phyloP scores from a whole-genome alignment of 2,888 invertebrate species.

The Dendrolimus houi region DNA sequence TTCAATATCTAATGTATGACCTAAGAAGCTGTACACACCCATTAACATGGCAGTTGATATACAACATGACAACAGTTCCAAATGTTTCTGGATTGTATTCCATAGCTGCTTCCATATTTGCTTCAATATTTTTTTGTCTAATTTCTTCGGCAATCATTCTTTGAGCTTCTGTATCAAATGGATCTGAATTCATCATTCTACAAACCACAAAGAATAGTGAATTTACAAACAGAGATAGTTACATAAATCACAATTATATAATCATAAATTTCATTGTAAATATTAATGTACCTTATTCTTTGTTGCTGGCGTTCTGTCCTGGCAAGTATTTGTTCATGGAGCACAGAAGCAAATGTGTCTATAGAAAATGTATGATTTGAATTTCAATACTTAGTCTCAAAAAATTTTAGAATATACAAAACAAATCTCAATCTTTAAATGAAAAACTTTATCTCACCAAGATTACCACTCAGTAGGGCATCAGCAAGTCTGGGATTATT shows the following conservation, averaged over 20 bases:
- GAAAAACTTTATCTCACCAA: constrained; percentile 69
- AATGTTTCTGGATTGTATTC: constrained; percentile 99
- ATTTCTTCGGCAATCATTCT: constrained; percentile 97
- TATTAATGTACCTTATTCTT: constrained; percentile 73
- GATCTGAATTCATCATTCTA: constrained; percentile 94
- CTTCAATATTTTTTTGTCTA: constrained; percentile 95
- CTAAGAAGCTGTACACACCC: constrained; percentile 63
- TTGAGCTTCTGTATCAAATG: constrained; percentile 97
- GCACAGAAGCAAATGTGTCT: constrained; percentile 87
- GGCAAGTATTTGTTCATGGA: constrained; percentile 88
- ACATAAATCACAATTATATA: no score
- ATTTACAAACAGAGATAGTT: no score
- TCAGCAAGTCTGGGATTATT: constrained; percentile 95
- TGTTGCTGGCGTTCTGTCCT: constrained; percentile 89
- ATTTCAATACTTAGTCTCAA: constrained; percentile 1
- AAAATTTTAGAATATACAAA: not conserved
- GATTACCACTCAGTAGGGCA: constrained; percentile 89
- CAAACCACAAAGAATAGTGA: constrained; percentile 1
- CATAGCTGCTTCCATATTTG: constrained; percentile 99
- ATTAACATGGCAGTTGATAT: constrained; percentile 98
- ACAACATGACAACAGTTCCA: constrained; percentile 97
- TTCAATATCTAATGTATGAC: no score
- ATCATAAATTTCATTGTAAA: not conserved
- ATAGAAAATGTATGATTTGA: constrained; percentile 28
- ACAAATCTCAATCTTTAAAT: not conserved